Evolutionary conservation across 2,888 invertebrate species (phyloP).

Genomic region (Epinotia demarniana): DNA sequence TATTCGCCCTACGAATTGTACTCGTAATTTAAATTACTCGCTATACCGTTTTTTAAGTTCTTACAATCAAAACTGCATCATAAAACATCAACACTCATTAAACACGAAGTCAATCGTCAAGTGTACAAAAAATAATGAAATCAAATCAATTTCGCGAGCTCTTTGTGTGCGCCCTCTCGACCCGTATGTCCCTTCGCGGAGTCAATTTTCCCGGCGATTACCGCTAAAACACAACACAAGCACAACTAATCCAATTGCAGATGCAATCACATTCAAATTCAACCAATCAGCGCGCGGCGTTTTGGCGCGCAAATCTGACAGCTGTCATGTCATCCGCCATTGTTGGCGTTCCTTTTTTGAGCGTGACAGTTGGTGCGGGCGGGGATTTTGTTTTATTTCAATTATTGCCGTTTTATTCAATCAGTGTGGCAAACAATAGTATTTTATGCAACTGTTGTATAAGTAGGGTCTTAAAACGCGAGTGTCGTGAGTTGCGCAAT

Average conservation of each 20-base stretch:
- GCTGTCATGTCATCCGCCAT: constrained; percentile 74
- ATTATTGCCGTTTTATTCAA: constrained; percentile 66
- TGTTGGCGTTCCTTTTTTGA: constrained; percentile 72
- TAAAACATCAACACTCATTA: constrained; percentile 21
- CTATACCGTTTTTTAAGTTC: background rate
- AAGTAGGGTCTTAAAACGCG: no score
- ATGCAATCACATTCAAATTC: constrained; percentile 67
- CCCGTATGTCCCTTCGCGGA: constrained; percentile 58
- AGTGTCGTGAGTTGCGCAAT: no score
- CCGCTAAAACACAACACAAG: constrained; percentile 73
- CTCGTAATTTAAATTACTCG: background rate
- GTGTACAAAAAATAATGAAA: constrained; percentile 38
- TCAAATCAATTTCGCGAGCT: constrained; percentile 6
- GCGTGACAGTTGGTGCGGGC: constrained; percentile 74
- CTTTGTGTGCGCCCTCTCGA: constrained; percentile 49
- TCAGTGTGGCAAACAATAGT: constrained; percentile 57
- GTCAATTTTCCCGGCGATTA: constrained; percentile 73
- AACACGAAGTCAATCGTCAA: constrained; percentile 34
- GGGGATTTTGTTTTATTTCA: constrained; percentile 60
- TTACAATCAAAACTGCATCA: constrained; percentile 10
- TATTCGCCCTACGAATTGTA: no score
- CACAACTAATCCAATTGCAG: constrained; percentile 67
- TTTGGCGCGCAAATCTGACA: constrained; percentile 72
- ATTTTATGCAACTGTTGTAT: no score
- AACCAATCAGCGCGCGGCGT: constrained; percentile 60